Conservation (phyloP, 2,888 invertebrate species). For the Cistogaster globosa region DNA sequence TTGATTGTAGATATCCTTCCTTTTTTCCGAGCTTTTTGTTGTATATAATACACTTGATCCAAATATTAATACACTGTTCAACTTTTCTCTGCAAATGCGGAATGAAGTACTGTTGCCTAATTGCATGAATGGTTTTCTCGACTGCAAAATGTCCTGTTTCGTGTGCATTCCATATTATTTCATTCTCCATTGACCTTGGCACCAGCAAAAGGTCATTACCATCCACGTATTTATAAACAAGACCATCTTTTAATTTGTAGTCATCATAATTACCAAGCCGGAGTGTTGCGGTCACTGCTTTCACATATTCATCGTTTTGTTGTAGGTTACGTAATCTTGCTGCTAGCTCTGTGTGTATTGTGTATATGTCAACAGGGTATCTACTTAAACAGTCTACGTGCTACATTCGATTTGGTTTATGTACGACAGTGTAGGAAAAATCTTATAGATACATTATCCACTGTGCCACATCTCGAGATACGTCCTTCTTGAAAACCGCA, state of each 20-base stretch:
- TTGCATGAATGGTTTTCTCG: slow-evolving; percentile 45
- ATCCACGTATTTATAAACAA: slow-evolving; percentile 26
- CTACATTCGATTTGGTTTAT: slow-evolving; percentile 70
- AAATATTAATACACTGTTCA: slow-evolving; percentile 47
- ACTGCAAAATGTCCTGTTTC: slow-evolving; percentile 40
- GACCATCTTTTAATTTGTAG: slow-evolving; percentile 4
- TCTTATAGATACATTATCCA: slow-evolving; percentile 72
- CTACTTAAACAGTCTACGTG: slow-evolving; percentile 73
- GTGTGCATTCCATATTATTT: slow-evolving; percentile 40
- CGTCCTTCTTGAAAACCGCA: slow-evolving; percentile 69
- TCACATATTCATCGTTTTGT: background rate
- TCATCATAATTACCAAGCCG: slow-evolving; percentile 2
- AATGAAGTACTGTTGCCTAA: slow-evolving; percentile 43
- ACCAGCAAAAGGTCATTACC: slow-evolving; percentile 45
- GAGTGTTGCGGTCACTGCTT: background rate
- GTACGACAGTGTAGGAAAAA: slow-evolving; percentile 70
- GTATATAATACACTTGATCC: slow-evolving; percentile 54
- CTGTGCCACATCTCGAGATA: slow-evolving; percentile 69
- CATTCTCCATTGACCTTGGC: slow-evolving; percentile 44
- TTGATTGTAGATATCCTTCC: too few relatives aligned
- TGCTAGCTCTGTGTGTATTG: background rate
- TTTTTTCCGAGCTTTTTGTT: too few relatives aligned
- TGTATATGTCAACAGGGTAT: slow-evolving; percentile 5
- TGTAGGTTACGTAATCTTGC: background rate
- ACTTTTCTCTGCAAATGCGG: slow-evolving; percentile 46